These are phyloP conservation scores for Coregonus ussuriensis DNA, from an alignment of 2,797 vertebrate genomes.

Conservation along the genomic window DNA sequence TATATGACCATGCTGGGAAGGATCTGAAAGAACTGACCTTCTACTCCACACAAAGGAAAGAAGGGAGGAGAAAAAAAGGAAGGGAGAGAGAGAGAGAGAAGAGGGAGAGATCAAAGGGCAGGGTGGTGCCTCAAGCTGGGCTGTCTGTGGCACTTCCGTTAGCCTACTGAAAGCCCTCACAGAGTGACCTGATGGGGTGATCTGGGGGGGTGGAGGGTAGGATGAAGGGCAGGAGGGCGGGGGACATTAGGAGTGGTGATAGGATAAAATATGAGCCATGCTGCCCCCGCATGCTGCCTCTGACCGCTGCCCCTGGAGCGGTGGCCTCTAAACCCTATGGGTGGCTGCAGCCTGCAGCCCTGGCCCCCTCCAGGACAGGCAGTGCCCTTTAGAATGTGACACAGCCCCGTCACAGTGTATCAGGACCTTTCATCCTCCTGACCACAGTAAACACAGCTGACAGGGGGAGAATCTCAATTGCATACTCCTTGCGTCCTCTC, in stretches of 20 bases:
- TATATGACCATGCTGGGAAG: not conserved
- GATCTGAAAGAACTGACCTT: slow-evolving; percentile 2
- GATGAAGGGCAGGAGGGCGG: not conserved
- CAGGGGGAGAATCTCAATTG: not conserved
- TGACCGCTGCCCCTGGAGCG: slow-evolving; percentile 19
- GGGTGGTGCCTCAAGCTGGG: not conserved
- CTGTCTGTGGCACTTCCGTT: not conserved
- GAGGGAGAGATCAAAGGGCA: not conserved
- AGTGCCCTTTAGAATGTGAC: slow-evolving; percentile 56
- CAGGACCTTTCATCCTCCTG: slow-evolving; percentile 44
- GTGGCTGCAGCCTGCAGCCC: slow-evolving; percentile 15
- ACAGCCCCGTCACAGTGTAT: slow-evolving; percentile 43
- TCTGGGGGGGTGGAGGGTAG: not conserved
- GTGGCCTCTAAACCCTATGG: slow-evolving; percentile 34
- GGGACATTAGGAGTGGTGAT: slow-evolving; percentile 24
- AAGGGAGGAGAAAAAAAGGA: not conserved
- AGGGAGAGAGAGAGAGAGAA: not conserved
- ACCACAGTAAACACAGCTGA: not conserved
- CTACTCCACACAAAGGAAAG: not conserved
- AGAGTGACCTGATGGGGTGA: not conserved
- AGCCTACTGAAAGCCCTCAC: not conserved
- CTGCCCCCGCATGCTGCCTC: not conserved
- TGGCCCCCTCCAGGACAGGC: slow-evolving; percentile 38
- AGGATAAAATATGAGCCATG: slow-evolving; percentile 32
- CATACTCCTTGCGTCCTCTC: no score